These are phyloP conservation scores for Heliconius aoede DNA, from an alignment of 2,888 invertebrate species.

Conservation along the genomic window DNA sequence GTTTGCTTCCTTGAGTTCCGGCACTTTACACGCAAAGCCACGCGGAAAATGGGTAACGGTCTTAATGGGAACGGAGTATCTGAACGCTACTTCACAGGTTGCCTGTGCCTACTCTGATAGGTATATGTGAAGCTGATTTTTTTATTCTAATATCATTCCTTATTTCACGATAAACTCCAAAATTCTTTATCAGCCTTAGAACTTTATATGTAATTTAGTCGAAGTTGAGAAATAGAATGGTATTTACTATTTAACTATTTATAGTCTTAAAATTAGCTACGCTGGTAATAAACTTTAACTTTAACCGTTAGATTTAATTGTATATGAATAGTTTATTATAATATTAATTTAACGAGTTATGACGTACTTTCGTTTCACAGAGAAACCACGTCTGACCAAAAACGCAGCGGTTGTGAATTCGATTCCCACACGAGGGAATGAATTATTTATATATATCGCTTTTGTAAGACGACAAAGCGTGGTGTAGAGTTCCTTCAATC, in stretches of 20 bases:
- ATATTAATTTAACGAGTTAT: neutral
- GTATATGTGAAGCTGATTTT: no score
- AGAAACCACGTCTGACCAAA: no score
- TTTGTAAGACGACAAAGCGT: neutral
- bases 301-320: neutral
- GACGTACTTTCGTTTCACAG: no score
- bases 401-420: neutral
- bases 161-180: no score
- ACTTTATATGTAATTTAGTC: neutral
- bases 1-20: no score
- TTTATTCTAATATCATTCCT: no score
- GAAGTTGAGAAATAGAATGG: neutral
- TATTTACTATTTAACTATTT: constrained; percentile 1
- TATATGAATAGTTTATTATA: neutral
- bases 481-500: neutral
- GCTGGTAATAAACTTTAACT: neutral
- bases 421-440: neutral
- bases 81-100: no score
- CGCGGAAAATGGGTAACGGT: no score
- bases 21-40: no score
- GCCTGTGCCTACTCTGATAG: no score
- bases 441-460: neutral
- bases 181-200: no score
- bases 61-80: no score
- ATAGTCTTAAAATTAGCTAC: neutral